These are phyloP conservation scores for Ptiloglossa arizonensis DNA, from an alignment of 1,140 invertebrate species.

Conservation along the genomic window DNA sequence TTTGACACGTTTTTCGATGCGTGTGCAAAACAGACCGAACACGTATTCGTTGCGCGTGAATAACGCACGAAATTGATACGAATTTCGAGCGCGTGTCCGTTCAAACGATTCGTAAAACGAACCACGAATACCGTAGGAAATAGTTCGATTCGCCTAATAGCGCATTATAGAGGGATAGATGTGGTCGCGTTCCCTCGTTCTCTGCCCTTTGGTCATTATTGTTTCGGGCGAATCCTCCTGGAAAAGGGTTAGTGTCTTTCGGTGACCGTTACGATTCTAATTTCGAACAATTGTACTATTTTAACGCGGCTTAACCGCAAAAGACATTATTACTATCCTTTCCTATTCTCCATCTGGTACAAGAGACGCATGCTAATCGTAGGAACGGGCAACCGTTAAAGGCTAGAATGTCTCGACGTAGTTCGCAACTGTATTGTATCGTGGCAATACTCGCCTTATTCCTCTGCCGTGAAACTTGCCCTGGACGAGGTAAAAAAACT, in stretches of 20 bases:
- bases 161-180: conserved; percentile 28
- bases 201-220: background rate
- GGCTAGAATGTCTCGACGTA: conserved; percentile 4
- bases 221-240: conserved; percentile 5
- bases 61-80: background rate
- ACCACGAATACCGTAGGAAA: background rate
- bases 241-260: conserved; percentile 24
- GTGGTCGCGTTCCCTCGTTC: conserved; percentile 17
- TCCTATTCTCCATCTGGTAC: conserved; percentile 64
- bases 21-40: too few relatives aligned
- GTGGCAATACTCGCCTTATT: background rate
- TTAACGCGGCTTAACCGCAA: conserved; percentile 52
- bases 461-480: background rate
- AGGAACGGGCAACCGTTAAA: conserved; percentile 21
- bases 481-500: background rate
- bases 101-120: background rate
- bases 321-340: conserved; percentile 55
- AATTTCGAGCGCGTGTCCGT: background rate
- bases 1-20: too few relatives aligned
- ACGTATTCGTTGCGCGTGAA: background rate
- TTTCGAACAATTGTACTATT: conserved; percentile 57
- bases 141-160: background rate
- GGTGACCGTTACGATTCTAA: conserved; percentile 49
- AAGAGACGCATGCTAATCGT: conserved; percentile 36
- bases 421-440: conserved; percentile 1